These are phyloP conservation scores for Eumerus sabulonum DNA, from an alignment of 2,888 invertebrate species.

Conservation along the genomic window DNA sequence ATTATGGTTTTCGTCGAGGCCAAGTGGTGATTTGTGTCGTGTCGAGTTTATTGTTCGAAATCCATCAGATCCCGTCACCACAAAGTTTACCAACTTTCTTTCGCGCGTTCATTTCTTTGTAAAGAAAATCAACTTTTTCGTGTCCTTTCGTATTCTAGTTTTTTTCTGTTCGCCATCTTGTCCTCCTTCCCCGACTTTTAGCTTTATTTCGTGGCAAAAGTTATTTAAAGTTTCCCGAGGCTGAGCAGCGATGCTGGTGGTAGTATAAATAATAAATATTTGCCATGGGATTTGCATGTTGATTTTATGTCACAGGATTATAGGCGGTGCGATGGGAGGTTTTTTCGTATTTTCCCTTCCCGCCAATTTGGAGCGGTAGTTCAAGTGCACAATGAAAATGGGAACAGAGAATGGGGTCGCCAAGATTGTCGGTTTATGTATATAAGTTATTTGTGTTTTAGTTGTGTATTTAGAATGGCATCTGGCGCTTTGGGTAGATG, in stretches of 20 bases:
- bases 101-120: slow-evolving; percentile 5
- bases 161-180: too few species aligned
- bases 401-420: background rate
- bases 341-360: slow-evolving; percentile 25
- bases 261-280: slow-evolving; percentile 57
- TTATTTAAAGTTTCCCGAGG: slow-evolving; percentile 47
- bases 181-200: background rate
- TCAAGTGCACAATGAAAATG: background rate
- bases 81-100: slow-evolving; percentile 33
- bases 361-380: slow-evolving; percentile 6
- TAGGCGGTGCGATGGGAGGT: slow-evolving; percentile 31
- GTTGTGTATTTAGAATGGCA: slow-evolving; percentile 18
- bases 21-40: slow-evolving; percentile 53
- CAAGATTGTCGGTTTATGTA: slow-evolving; percentile 32
- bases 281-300: slow-evolving; percentile 51
- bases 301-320: slow-evolving; percentile 23
- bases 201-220: slow-evolving; percentile 32
- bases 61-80: slow-evolving; percentile 37
- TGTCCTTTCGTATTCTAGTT: too few species aligned
- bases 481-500: slow-evolving; percentile 19
- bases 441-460: slow-evolving; percentile 43
- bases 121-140: background rate
- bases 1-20: slow-evolving; percentile 37
- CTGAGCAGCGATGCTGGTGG: background rate
- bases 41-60: slow-evolving; percentile 28